Evolutionary conservation across 1,140 invertebrate genomes (phyloP).

Genomic region (Catajapyx aquilonaris): DNA sequence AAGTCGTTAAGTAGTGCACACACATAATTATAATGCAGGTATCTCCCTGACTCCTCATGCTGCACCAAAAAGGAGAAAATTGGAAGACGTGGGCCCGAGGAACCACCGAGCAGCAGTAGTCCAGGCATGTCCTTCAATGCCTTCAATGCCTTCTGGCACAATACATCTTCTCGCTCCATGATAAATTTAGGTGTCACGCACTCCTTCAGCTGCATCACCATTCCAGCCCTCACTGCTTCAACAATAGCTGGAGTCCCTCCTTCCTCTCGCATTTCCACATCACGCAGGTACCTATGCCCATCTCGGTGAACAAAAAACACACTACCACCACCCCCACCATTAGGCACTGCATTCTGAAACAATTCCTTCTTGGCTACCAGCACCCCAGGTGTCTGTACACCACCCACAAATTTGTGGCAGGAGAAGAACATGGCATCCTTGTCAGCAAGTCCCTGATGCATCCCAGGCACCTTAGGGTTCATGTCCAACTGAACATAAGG

Average conservation of each 20-base stretch:
- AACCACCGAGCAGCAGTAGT: not conserved
- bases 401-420: conserved; percentile 77
- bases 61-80: conserved; percentile 72
- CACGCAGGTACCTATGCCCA: conserved; percentile 31
- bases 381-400: conserved; percentile 61
- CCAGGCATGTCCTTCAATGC: not conserved
- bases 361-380: conserved; percentile 41
- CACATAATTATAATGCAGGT: conserved; percentile 78
- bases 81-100: conserved; percentile 38
- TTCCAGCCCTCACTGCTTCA: conserved; percentile 59
- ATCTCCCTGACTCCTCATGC: conserved; percentile 46
- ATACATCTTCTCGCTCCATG: conserved; percentile 39
- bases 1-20: conserved; percentile 73
- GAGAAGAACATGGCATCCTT: conserved; percentile 85
- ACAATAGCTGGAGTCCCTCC: conserved; percentile 66
- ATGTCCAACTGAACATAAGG: conserved; percentile 63
- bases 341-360: conserved; percentile 30
- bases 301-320: conserved; percentile 35
- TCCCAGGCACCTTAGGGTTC: conserved; percentile 51
- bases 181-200: conserved; percentile 52
- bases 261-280: conserved; percentile 51
- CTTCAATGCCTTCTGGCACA: conserved; percentile 2
- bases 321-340: conserved; percentile 34
- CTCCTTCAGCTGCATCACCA: conserved; percentile 71
- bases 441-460: conserved; percentile 41